phyloP scores from a whole-genome alignment of 2,113 vertebrate genomes.

The Anoura caudifer region DNA sequence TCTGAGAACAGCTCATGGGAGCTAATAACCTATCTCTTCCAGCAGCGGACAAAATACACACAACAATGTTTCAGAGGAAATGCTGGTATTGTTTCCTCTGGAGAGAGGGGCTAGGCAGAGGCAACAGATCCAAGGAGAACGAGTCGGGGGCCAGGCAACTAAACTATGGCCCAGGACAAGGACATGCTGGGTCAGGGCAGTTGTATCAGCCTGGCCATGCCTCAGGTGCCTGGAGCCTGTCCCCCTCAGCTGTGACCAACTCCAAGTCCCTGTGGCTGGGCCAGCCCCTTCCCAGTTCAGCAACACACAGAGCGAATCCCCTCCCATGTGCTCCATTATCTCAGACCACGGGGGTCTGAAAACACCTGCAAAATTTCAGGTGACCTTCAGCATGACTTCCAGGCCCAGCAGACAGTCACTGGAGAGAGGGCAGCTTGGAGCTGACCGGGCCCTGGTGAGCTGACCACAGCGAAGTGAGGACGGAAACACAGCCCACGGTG shows the following conservation, averaged over 20 bases:
- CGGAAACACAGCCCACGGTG: fast-evolving
- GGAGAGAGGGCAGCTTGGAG: background rate
- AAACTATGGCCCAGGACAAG: background rate
- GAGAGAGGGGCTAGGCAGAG: background rate
- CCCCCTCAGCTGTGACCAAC: background rate
- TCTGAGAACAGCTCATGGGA: fast-evolving
- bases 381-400: background rate
- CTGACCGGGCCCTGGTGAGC: background rate
- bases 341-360: fast-evolving
- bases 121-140: background rate
- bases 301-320: fast-evolving
- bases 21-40: background rate
- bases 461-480: fast-evolving
- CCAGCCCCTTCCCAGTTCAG: background rate
- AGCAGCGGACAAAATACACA: background rate
- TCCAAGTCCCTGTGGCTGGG: background rate
- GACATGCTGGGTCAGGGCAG: background rate
- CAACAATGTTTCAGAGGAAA: background rate
- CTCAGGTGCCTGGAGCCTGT: background rate
- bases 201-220: background rate
- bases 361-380: background rate
- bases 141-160: no score
- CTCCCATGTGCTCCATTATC: no score
- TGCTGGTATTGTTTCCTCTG: background rate
- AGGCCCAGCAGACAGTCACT: no score